Conservation (phyloP, 2,888 invertebrate genomes). For the Anorthoa munda region DNA sequence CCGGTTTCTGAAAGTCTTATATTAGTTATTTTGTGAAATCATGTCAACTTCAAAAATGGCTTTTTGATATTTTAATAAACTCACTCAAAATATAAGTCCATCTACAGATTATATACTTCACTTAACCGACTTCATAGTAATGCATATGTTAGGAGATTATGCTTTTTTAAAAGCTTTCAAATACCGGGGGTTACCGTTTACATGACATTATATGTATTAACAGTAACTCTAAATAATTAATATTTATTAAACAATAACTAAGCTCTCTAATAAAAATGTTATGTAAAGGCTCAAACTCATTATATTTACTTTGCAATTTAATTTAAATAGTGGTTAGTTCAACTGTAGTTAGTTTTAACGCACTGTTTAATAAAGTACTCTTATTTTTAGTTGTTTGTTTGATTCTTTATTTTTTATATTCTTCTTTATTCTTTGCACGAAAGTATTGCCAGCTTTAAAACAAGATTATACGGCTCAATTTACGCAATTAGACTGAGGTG, state of each 20-base stretch:
- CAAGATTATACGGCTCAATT: too few species aligned
- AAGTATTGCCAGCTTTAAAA: conserved; percentile 45
- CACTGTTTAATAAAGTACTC: conserved; percentile 59
- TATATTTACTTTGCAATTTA: conserved; percentile 3
- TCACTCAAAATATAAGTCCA: too few species aligned
- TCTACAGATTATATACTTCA: not conserved
- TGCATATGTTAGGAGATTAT: conserved; percentile 4
- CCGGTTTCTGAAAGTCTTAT: conserved; percentile 2
- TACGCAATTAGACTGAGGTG: too few species aligned
- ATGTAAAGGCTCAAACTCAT: not conserved
- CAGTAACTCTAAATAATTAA: not conserved
- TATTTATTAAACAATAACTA: not conserved
- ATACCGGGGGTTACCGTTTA: not conserved
- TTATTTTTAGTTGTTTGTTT: conserved; percentile 48
- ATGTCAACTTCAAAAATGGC: not conserved
- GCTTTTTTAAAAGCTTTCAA: not conserved
- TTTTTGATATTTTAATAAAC: not conserved
- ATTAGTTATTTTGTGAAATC: not conserved
- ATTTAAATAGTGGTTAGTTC: conserved; percentile 26
- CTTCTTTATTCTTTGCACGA: conserved; percentile 35
- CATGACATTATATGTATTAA: conserved; percentile 10
- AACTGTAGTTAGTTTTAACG: conserved; percentile 25
- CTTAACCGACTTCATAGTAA: not conserved
- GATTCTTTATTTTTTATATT: too few species aligned
- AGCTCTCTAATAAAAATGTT: conserved; percentile 18